Evolutionary conservation across 2,888 invertebrate species (phyloP), one percentile per base, ranked within the genome.

Genomic region (Cephus pulcher): DNA sequence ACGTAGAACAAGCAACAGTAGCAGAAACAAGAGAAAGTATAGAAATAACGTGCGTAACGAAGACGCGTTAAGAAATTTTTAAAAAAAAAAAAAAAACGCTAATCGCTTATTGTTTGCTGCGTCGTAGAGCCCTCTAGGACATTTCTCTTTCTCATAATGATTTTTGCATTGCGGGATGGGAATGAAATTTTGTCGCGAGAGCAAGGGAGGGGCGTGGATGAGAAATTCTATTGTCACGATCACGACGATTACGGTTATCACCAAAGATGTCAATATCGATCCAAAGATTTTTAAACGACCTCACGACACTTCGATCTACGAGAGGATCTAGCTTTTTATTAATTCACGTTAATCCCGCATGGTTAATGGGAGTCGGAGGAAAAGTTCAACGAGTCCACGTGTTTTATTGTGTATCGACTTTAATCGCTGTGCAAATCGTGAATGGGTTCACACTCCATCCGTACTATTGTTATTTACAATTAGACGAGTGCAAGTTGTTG

Each of bases 71-170:
- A 12, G 12, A 35, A 35, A 35, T 0, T n/a, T n/a, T n/a, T n/a
- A n/a, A n/a, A n/a, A n/a, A n/a, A n/a, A n/a, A n/a, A n/a, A n/a
- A n/a, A n/a, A n/a, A 84, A 86, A 85, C 85, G 87, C 86, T 86
- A 88, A 89, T 90, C 86, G 85, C 86, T 88, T 89, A 89, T 90
- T 89, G 89, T 89, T 82, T 89, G 88, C 84, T 75, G 84, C 84
- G 83, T 83, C 82, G 2, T 86, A 86, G 83, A 81, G 74, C 80
- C 84, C 81, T 79, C 73, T 82, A 82, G 82, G 82, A 74, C n/a
- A 15, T 35, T 34, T 75, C 35, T 69, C 34, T 33, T n/a, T 33
- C 23, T 76, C 35, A 40, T 70, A n/a, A 69, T 75, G 30, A 40
- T 80, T 83, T 80, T 82, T 80, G 81, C 82, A 78, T 81, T 73